A percentile compares a stretch with the other conserved stretches of the same genome.
phyloP scores from a whole-genome alignment of 2,797 vertebrate genomes.

The Gymnopithys bicolor region DNA sequence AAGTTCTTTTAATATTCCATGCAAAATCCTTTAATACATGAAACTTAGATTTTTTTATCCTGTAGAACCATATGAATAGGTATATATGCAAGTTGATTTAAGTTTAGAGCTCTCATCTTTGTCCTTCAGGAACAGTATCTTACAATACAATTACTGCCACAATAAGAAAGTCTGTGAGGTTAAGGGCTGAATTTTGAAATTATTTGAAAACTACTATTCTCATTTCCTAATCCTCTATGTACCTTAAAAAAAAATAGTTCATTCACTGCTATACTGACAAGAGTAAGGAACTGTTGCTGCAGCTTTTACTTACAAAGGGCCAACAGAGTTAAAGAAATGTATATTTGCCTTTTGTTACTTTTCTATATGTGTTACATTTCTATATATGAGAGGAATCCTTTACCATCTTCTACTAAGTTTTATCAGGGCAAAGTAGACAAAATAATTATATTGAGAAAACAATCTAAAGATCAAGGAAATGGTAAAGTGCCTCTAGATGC shows the following conservation, averaged over 20 bases:
- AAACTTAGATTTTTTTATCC: neutral
- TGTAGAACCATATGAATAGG: neutral
- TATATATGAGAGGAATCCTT: neutral
- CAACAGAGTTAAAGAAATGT: neutral
- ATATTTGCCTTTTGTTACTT: neutral
- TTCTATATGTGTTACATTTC: neutral
- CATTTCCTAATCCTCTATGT: accelerated
- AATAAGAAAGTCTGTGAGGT: neutral
- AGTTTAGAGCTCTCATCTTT: neutral
- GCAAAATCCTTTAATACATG: neutral
- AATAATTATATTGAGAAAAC: neutral
- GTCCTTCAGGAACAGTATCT: neutral
- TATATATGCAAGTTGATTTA: neutral
- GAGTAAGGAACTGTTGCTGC: neutral
- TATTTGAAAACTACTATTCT: neutral
- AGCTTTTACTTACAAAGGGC: neutral
- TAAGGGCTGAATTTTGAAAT: neutral
- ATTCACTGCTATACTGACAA: neutral
- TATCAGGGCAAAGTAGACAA: neutral
- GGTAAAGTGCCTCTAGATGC: neutral
- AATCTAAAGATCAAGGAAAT: neutral
- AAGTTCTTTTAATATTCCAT: neutral
- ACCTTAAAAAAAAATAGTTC: neutral
- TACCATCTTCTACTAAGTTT: neutral
- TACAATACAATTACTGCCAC: neutral